Evolutionary conservation across 1,140 invertebrate genomes (phyloP), one percentile per base, ranked within the genome.

Genomic region (Drosophila orena): DNA sequence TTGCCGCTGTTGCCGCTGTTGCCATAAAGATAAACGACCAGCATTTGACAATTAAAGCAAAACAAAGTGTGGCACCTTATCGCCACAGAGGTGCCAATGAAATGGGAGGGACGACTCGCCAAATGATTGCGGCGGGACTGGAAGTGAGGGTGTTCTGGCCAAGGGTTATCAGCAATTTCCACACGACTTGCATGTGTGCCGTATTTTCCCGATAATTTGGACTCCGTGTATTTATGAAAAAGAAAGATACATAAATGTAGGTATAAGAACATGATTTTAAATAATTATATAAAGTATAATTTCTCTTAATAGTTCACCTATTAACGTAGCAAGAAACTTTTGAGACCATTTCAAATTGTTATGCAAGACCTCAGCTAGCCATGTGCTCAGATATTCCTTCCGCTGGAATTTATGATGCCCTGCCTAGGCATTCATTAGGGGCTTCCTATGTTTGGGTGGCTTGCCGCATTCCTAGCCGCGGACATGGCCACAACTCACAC

Each of bases 31-130:
- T 89, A 89, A 88, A 74, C 38, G 71, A 52, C 62, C 72, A 54
- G 79, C 72, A 46, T 89, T 89, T 89, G 79, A 89, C 84, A 88
- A 88, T 89, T 89, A 88, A 89, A 78, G 53, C 59, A 88, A 73
- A 70, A 62, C 79, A 77, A 61, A 83, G 83, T 88, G 81, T 79
- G 83, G 65, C 77, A 79, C 75, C 70, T 69, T 76, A 88, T 70
- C 68, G 60, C 65, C 59, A 38, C 38, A 57, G 50, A 77, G 69
- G 58, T 86, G 68, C 61, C 59, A 77, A 64, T 77, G 50, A 54
- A 56, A 62, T 53, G 65, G 61, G 24, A 3, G n/a, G 30, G 54
- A 56, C 17, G 56, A 55, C 38, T 35, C 20, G 56, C 38, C 15
- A 77, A 59, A 75, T 64, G 62, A 65, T 60, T 74, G 69, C 56